phyloP scores from a whole-genome alignment of 2,113 vertebrate species.

The Labeo rohita region DNA sequence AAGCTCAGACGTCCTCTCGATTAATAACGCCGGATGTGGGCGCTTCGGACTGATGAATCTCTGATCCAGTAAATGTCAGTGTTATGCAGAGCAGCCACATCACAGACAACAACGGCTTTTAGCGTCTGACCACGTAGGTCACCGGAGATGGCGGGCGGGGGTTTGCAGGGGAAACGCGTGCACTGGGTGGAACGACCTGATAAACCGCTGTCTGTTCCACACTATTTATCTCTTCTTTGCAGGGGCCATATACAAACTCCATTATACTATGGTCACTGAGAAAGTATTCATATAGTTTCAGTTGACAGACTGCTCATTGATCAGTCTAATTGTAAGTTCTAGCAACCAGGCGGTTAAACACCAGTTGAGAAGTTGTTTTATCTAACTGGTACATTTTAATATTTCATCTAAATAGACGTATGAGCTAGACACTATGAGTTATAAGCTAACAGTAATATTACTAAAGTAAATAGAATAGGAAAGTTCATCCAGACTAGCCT shows the following conservation, averaged over 20 bases:
- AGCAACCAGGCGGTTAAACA: neutral
- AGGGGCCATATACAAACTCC: conserved; percentile 21
- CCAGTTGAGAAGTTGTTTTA: neutral
- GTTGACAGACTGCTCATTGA: conserved; percentile 2
- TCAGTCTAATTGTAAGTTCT: neutral
- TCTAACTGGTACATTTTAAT: neutral
- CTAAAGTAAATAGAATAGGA: no score
- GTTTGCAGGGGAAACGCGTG: neutral
- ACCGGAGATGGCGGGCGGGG: neutral
- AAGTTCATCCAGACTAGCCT: neutral
- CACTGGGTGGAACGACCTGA: conserved; percentile 25
- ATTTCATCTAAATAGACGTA: neutral
- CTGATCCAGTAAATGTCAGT: conserved; percentile 41
- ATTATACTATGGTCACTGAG: conserved; percentile 1
- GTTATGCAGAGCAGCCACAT: conserved; percentile 5
- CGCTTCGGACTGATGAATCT: conserved; percentile 38
- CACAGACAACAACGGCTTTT: conserved; percentile 22
- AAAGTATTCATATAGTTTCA: conserved; percentile 7
- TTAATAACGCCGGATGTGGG: conserved; percentile 41
- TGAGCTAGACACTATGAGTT: neutral
- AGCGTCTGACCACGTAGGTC: conserved; percentile 8
- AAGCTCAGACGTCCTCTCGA: neutral
- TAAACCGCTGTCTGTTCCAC: conserved; percentile 7
- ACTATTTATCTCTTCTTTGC: conserved; percentile 44
- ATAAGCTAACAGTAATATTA: neutral